phyloP scores from a whole-genome alignment of 2,888 invertebrate species.

The Arge pagana region DNA sequence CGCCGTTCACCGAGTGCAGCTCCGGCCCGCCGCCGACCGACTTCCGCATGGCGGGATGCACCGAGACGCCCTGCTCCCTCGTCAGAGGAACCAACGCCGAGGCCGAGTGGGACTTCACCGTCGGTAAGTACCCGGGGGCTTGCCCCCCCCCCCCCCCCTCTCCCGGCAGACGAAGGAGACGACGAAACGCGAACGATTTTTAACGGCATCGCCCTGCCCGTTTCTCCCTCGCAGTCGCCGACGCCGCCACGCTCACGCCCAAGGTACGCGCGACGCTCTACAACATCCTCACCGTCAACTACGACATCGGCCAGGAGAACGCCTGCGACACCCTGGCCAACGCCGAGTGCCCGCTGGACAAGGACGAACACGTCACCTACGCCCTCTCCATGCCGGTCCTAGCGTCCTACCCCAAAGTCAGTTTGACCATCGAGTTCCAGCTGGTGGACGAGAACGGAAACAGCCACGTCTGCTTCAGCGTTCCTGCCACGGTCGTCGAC shows the following conservation, averaged over 20 bases:
- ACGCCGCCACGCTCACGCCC: constrained; percentile 38
- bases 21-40: constrained; percentile 6
- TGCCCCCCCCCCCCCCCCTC: too few relatives aligned
- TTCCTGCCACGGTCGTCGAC: constrained; percentile 37
- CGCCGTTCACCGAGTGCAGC: constrained; percentile 1
- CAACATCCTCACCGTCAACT: constrained; percentile 32
- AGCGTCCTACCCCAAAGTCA: constrained; percentile 38
- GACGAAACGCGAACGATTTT: neutral
- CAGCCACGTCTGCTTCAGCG: constrained; percentile 40
- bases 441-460: constrained; percentile 37
- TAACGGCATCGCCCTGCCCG: too few relatives aligned
- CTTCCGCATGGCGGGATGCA: constrained; percentile 24
- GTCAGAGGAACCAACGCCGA: constrained; percentile 12
- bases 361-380: constrained; percentile 46
- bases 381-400: constrained; percentile 44
- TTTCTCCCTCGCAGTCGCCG: constrained; percentile 32
- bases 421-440: constrained; percentile 37
- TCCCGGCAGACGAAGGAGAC: too few relatives aligned
- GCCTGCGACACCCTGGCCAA: constrained; percentile 43
- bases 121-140: constrained; percentile 25
- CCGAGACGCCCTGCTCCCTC: constrained; percentile 24
- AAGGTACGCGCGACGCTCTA: constrained; percentile 37
- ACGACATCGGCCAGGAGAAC: constrained; percentile 42
- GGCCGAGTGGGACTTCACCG: constrained; percentile 27
- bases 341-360: constrained; percentile 47